Conservation (phyloP, 1,140 invertebrate genomes). For the Homalodisca vitripennis region DNA sequence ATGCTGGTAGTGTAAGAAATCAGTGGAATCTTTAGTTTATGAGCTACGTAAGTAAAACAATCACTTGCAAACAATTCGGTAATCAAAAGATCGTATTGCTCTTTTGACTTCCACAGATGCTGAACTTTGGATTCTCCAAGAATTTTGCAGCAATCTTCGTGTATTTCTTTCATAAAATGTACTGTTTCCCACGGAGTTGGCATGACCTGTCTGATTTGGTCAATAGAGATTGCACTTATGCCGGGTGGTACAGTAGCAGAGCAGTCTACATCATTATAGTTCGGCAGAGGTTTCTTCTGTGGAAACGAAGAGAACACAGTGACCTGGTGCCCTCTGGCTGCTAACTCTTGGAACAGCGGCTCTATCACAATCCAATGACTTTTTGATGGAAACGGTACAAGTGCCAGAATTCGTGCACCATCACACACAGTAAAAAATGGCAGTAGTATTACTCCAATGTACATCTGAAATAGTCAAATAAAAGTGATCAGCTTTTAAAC, state of each 20-base stretch:
- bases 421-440: too few relatives aligned
- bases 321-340: conserved; percentile 55
- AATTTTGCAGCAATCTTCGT: conserved; percentile 2
- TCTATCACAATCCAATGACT: conserved; percentile 60
- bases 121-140: conserved; percentile 46
- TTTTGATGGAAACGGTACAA: conserved; percentile 14
- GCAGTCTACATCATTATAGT: conserved; percentile 51
- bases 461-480: too few relatives aligned
- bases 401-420: conserved; percentile 26
- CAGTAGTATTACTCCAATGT: too few relatives aligned
- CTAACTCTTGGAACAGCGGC: conserved; percentile 54
- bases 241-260: neutral
- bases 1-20: conserved; percentile 56
- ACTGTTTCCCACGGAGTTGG: neutral
- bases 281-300: too few relatives aligned
- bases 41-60: conserved; percentile 37
- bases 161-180: neutral
- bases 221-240: conserved; percentile 2
- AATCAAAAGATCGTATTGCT: conserved; percentile 45
- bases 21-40: conserved; percentile 56
- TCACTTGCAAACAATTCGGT: conserved; percentile 42
- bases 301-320: conserved; percentile 55
- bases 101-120: conserved; percentile 49
- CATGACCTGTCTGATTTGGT: neutral
- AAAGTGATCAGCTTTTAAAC: too few relatives aligned